phyloP scores from a whole-genome alignment of 2,888 invertebrate species.

The Rutpela maculata region DNA sequence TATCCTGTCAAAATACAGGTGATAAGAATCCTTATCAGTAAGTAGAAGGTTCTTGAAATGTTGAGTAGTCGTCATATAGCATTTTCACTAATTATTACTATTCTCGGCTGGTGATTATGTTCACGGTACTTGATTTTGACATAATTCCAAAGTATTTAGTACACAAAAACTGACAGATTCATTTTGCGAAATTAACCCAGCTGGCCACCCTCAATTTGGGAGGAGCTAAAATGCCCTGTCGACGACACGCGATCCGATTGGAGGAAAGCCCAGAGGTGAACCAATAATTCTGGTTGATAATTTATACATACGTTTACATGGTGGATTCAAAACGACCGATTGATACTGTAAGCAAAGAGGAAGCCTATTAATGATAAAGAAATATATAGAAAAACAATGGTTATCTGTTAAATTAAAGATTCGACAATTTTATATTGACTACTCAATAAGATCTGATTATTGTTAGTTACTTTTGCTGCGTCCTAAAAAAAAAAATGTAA shows the following conservation, averaged over 20 bases:
- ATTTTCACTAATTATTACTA: slow-evolving; percentile 24
- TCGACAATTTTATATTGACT: too few relatives aligned
- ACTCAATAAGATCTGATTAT: too few relatives aligned
- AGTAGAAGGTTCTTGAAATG: slow-evolving; percentile 8
- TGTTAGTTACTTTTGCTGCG: too few relatives aligned
- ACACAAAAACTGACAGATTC: slow-evolving; percentile 42
- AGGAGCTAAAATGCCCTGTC: slow-evolving; percentile 46
- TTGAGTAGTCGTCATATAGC: neutral
- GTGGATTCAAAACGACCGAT: neutral
- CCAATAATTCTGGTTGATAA: neutral
- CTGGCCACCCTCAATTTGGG: slow-evolving; percentile 47
- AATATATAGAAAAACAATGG: too few relatives aligned
- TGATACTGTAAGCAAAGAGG: too few relatives aligned
- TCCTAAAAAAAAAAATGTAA: too few relatives aligned
- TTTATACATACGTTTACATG: neutral
- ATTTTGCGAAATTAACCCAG: slow-evolving; percentile 42
- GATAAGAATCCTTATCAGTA: slow-evolving; percentile 54
- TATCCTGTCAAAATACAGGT: slow-evolving; percentile 53
- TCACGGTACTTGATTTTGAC: slow-evolving; percentile 32
- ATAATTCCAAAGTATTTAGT: slow-evolving; percentile 32
- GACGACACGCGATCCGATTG: slow-evolving; percentile 1
- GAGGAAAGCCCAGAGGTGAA: neutral
- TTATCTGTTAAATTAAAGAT: too few relatives aligned
- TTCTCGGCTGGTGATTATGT: slow-evolving; percentile 12
- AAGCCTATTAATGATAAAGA: too few relatives aligned